phyloP scores from a whole-genome alignment of 1,140 invertebrate species.

The Teleopsis dalmanni region DNA sequence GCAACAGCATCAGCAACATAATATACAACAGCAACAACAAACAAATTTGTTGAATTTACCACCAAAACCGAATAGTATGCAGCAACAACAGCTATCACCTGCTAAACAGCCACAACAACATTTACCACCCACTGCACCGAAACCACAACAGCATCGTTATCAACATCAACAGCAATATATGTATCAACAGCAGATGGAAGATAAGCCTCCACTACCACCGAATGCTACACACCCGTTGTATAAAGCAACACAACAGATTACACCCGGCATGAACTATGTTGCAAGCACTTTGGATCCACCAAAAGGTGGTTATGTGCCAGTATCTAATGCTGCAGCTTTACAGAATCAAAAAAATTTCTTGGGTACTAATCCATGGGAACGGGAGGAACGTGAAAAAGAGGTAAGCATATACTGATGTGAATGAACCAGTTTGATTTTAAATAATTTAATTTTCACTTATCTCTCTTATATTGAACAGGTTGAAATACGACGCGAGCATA shows the following conservation, averaged over 20 bases:
- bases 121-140: conserved; percentile 38
- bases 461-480: no score
- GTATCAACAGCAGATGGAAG: conserved; percentile 29
- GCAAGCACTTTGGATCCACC: conserved; percentile 65
- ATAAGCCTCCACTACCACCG: conserved; percentile 62
- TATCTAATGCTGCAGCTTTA: conserved; percentile 20
- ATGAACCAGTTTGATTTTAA: no score
- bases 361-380: conserved; percentile 73
- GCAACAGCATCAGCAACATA: no score
- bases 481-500: conserved; percentile 38
- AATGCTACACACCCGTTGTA: conserved; percentile 68
- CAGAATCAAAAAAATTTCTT: conserved; percentile 22
- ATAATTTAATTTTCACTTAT: background rate
- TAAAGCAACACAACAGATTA: conserved; percentile 52
- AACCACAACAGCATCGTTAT: conserved; percentile 39
- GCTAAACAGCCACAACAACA: conserved; percentile 17
- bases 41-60: conserved; percentile 35
- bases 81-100: conserved; percentile 27
- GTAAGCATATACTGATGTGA: background rate
- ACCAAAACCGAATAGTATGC: conserved; percentile 32
- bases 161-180: conserved; percentile 28
- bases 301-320: conserved; percentile 63
- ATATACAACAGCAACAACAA: conserved; percentile 30
- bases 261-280: conserved; percentile 37
- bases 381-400: conserved; percentile 79